A percentile compares a stretch with the other conserved stretches of the same genome.
Evolutionary conservation across 2,888 invertebrate genomes (phyloP).

Genomic region (Cryptus armator): DNA sequence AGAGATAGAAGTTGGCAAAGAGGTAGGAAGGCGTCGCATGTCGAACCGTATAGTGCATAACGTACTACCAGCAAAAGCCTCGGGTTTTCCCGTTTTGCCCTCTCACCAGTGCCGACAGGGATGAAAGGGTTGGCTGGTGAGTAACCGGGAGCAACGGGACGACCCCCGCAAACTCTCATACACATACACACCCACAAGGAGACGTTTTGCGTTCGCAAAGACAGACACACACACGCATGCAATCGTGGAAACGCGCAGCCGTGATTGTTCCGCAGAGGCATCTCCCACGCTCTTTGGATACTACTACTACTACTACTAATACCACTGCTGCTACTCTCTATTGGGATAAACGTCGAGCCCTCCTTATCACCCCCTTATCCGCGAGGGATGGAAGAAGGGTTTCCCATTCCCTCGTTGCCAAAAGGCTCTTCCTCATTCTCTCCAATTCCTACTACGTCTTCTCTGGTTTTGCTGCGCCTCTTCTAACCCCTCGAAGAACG

Average conservation of each 20-base stretch:
- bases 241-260: slow-evolving; percentile 73
- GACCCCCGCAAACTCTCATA: slow-evolving; percentile 26
- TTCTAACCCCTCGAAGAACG: slow-evolving; percentile 74
- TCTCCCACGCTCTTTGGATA: slow-evolving; percentile 60
- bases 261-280: slow-evolving; percentile 80
- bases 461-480: slow-evolving; percentile 24
- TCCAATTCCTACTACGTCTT: slow-evolving; percentile 30
- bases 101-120: slow-evolving; percentile 39
- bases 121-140: slow-evolving; percentile 70
- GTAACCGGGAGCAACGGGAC: slow-evolving; percentile 29
- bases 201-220: slow-evolving; percentile 21
- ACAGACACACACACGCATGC: slow-evolving; percentile 59
- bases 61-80: slow-evolving; percentile 31
- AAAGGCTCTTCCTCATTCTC: slow-evolving; percentile 44
- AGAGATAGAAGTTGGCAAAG: slow-evolving; percentile 55
- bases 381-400: slow-evolving; percentile 52
- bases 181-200: background rate
- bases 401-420: slow-evolving; percentile 36
- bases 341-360: slow-evolving; percentile 78
- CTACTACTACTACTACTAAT: background rate
- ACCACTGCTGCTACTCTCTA: slow-evolving; percentile 24
- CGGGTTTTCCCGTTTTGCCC: slow-evolving; percentile 16
- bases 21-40: slow-evolving; percentile 49
- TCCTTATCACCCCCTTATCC: slow-evolving; percentile 67
- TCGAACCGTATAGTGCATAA: slow-evolving; percentile 10